A percentile compares a stretch with the other conserved stretches of the same genome.
phyloP scores from a whole-genome alignment of 2,888 invertebrate genomes.

The Tanypteryx hageni region DNA sequence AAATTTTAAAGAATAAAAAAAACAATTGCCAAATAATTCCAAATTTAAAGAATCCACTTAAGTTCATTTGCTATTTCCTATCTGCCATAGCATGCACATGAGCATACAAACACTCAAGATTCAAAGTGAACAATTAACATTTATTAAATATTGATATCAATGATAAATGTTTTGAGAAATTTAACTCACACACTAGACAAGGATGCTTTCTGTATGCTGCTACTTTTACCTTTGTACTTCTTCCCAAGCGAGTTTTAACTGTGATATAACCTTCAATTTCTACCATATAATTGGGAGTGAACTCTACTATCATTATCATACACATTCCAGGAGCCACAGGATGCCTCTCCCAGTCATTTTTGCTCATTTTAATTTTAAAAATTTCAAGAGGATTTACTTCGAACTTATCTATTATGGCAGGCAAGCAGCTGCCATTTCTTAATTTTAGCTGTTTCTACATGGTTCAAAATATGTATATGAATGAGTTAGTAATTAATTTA shows the following conservation, averaged over 20 bases:
- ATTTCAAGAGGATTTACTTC: neutral
- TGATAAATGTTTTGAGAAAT: neutral
- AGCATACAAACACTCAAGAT: too few relatives aligned
- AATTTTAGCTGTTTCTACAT: neutral
- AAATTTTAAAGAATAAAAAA: too few relatives aligned
- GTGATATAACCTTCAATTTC: neutral
- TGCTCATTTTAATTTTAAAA: neutral
- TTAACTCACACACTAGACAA: neutral
- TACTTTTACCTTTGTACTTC: neutral
- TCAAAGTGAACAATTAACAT: too few relatives aligned
- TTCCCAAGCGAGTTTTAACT: neutral
- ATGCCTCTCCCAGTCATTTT: neutral
- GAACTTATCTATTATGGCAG: neutral
- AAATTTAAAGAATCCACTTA: too few relatives aligned
- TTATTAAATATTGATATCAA: too few relatives aligned
- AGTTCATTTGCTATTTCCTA: too few relatives aligned
- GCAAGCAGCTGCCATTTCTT: neutral
- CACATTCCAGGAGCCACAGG: neutral
- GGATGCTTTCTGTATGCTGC: slow-evolving; percentile 15
- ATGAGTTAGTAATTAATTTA: too few relatives aligned
- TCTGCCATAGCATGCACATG: too few relatives aligned
- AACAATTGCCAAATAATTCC: too few relatives aligned
- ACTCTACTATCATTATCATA: neutral
- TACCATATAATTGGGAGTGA: neutral
- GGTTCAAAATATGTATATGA: neutral